These are phyloP conservation scores for Toxotes lorentzi DNA, from an alignment of 2,797 vertebrate species.

Conservation along the genomic window DNA sequence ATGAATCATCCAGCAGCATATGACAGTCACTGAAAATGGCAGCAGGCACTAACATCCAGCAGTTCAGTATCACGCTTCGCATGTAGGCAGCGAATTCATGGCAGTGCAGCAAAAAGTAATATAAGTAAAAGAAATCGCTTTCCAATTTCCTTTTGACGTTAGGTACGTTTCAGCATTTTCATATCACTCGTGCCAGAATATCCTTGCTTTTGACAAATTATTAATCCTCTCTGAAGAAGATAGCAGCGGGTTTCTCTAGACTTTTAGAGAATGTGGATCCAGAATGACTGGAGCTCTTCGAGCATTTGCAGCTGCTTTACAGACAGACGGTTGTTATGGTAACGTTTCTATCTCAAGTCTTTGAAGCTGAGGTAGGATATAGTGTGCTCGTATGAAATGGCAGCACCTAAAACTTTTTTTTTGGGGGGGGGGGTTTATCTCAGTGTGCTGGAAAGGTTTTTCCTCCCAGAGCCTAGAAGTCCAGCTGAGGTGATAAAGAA, in stretches of 20 bases:
- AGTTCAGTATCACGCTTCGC: slow-evolving; percentile 12
- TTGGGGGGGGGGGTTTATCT: slow-evolving; percentile 38
- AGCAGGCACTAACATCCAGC: background rate
- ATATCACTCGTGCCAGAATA: slow-evolving; percentile 43
- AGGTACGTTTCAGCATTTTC: slow-evolving; percentile 36
- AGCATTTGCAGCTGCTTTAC: slow-evolving; percentile 40
- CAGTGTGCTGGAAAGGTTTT: slow-evolving; percentile 55
- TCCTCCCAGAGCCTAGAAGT: slow-evolving; percentile 34
- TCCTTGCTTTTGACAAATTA: slow-evolving; percentile 53
- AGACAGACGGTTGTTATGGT: slow-evolving; percentile 63
- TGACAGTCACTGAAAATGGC: slow-evolving; percentile 21
- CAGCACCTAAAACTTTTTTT: slow-evolving; percentile 44
- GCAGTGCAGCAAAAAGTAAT: slow-evolving; percentile 15
- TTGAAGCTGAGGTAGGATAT: slow-evolving; percentile 58
- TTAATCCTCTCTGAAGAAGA: slow-evolving; percentile 55
- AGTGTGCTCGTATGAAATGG: slow-evolving; percentile 49
- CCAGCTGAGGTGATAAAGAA: slow-evolving; percentile 49
- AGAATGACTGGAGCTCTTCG: slow-evolving; percentile 38
- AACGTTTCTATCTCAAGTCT: slow-evolving; percentile 55
- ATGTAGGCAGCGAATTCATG: slow-evolving; percentile 5
- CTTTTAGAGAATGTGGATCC: slow-evolving; percentile 46
- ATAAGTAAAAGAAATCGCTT: slow-evolving; percentile 24
- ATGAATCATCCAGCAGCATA: slow-evolving; percentile 1
- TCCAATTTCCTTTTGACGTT: slow-evolving; percentile 25
- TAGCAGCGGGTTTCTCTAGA: slow-evolving; percentile 43